Percentiles rank a stretch among this genome's conserved stretches.
These are phyloP conservation scores for Volucella bombylans DNA, from an alignment of 2,888 invertebrate genomes.

Conservation along the genomic window DNA sequence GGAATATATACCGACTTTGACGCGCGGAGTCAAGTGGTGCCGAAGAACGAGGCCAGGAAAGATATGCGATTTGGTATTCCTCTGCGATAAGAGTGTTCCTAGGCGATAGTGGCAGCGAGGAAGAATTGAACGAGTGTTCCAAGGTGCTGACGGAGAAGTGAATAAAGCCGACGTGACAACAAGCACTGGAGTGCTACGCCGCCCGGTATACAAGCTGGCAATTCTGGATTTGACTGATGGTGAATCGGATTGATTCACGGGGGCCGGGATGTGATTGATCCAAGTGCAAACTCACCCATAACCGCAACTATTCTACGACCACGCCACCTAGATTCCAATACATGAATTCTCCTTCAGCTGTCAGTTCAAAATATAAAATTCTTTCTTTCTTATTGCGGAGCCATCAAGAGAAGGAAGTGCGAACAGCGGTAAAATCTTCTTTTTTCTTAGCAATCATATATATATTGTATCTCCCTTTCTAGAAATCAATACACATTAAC, in stretches of 20 bases:
- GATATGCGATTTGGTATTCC: conserved; percentile 53
- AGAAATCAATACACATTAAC: no score
- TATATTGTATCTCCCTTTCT: no score
- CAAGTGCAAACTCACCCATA: no score
- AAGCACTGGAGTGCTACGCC: not conserved
- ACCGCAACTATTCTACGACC: no score
- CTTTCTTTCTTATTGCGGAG: no score
- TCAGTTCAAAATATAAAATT: no score
- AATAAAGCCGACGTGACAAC: conserved; percentile 37
- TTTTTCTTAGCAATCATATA: no score
- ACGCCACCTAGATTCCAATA: not conserved
- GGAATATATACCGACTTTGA: conserved; percentile 63
- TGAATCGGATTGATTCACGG: conserved; percentile 28
- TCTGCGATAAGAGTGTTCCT: conserved; percentile 53
- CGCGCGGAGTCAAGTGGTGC: conserved; percentile 57
- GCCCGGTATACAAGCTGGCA: not conserved
- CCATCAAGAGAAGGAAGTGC: no score
- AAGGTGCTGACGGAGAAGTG: conserved; percentile 42
- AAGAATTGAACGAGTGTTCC: conserved; percentile 5
- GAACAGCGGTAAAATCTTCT: no score
- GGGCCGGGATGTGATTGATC: not conserved
- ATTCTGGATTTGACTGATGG: not conserved
- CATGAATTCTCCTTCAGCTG: no score
- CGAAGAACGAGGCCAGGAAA: conserved; percentile 40
- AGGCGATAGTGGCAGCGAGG: conserved; percentile 54